phyloP scores from a whole-genome alignment of 1,140 invertebrate species.

The Drosophila pandora region DNA sequence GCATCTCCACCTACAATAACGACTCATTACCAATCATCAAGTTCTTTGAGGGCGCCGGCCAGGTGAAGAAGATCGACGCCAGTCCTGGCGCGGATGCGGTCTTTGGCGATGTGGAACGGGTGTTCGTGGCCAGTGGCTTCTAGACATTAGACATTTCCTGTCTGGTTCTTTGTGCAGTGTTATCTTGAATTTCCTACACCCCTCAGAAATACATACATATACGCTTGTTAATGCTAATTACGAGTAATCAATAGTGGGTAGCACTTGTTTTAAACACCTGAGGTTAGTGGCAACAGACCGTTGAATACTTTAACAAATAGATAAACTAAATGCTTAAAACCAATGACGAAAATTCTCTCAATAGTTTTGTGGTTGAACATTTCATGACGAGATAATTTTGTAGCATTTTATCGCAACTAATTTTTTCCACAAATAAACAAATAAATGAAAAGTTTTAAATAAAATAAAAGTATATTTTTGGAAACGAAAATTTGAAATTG shows the following conservation, averaged over 20 bases:
- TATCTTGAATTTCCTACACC: constrained; percentile 7
- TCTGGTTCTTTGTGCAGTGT: neutral
- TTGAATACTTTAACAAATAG: neutral
- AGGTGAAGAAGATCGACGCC: constrained; percentile 93
- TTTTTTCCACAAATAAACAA: neutral
- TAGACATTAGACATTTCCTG: constrained; percentile 17
- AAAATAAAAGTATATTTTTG: neutral
- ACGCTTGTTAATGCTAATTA: constrained; percentile 8
- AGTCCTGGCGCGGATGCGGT: constrained; percentile 89
- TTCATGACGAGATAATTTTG: neutral
- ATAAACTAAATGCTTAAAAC: constrained; percentile 2
- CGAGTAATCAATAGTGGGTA: constrained; percentile 7
- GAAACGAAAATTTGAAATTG: neutral
- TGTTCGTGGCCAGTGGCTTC: constrained; percentile 66
- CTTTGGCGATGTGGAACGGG: constrained; percentile 84
- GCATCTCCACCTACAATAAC: constrained; percentile 95
- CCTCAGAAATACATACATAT: neutral
- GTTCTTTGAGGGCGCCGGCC: constrained; percentile 89
- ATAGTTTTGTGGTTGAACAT: neutral
- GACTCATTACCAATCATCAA: constrained; percentile 98
- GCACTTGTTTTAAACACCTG: neutral
- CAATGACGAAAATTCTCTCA: neutral
- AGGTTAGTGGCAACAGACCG: neutral
- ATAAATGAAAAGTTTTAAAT: neutral
- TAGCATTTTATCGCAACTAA: neutral